Evolutionary conservation across 2,888 invertebrate species (phyloP), one percentile per base, ranked within the genome.

Genomic region (Charanyca ferruginea): DNA sequence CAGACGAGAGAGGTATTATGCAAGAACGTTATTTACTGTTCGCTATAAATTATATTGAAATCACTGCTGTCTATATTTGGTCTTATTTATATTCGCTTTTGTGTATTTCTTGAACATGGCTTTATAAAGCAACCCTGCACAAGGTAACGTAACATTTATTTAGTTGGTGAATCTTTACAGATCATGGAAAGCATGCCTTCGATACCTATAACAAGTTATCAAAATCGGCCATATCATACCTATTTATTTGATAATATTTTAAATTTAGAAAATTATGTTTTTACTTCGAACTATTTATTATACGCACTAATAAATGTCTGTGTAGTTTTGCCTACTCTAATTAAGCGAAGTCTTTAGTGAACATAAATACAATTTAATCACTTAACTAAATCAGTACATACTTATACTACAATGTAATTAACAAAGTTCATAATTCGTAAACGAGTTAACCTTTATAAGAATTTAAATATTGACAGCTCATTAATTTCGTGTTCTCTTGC

Each of bases 11-110:
- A 65, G 66, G 59, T 61, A 75, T 62, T 44, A 72, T 66, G 62
- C 66, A 59, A 58, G 81, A 72, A 78, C 61, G 44, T 73, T 71
- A 71, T 74, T 73, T 71, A 67, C 62, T 80, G 82, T 82, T 83
- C 82, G 81, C 83, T 79, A 70, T 73, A 66, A 66, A 73, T 70
- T 70, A n/a, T n/a, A n/a, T 70, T 58, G 38, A 51, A 66, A 73
- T 70, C 44, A 32, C n/a, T 35, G 44, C 66, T 45, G 66, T 57
- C 32, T 58, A 73, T 51, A 35, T 66, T 18, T 44, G 11, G 23
- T 11, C 4, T 53, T 38, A 32, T 57, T 32, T 73, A 25, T 51
- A 11, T 9, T 11, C 8, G 9, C 9, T 45, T 23, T 22, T 44
- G 9, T 20, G 16, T 11, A 7, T 38, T 28, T 52, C 16, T 20